phyloP scores from a whole-genome alignment of 2,888 invertebrate species.

The Pammene aurita region DNA sequence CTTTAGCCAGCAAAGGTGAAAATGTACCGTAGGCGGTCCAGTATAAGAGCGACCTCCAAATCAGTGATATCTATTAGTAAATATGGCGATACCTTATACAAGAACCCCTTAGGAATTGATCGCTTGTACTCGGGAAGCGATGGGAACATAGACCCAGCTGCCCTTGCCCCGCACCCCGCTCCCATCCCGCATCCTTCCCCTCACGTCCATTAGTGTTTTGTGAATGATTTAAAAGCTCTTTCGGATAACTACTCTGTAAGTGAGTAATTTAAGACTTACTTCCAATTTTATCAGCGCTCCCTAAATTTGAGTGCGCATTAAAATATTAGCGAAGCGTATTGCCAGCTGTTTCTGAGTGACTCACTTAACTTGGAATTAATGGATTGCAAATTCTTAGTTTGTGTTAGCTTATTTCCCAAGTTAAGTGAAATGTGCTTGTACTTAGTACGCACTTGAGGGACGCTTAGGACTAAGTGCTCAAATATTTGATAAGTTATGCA shows the following conservation, averaged over 20 bases:
- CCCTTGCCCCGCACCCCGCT: conserved; percentile 52
- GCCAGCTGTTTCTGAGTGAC: conserved; percentile 57
- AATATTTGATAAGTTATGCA: conserved; percentile 41
- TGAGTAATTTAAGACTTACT: conserved; percentile 83
- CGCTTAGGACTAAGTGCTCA: conserved; percentile 39
- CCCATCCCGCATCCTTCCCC: conserved; percentile 62
- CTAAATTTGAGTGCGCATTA: conserved; percentile 82
- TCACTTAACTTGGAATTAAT: conserved; percentile 58
- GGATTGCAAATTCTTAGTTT: conserved; percentile 55
- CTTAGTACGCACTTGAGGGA: conserved; percentile 34
- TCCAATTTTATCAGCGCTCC: conserved; percentile 82
- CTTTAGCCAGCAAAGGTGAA: neutral
- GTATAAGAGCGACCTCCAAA: neutral
- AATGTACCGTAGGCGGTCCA: neutral
- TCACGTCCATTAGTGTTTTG: conserved; percentile 83
- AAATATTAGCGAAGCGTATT: conserved; percentile 67
- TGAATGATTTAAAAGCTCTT: conserved; percentile 84
- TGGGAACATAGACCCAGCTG: conserved; percentile 59
- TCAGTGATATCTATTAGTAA: neutral
- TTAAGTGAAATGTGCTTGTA: conserved; percentile 41
- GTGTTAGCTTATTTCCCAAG: conserved; percentile 40
- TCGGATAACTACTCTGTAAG: conserved; percentile 84
- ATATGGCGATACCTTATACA: neutral
- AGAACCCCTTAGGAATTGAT: neutral
- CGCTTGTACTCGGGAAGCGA: neutral